Percentiles rank a stretch among this genome's conserved stretches.
These are phyloP conservation scores for Noctua pronuba DNA, from an alignment of 2,888 invertebrate genomes.

Conservation along the genomic window DNA sequence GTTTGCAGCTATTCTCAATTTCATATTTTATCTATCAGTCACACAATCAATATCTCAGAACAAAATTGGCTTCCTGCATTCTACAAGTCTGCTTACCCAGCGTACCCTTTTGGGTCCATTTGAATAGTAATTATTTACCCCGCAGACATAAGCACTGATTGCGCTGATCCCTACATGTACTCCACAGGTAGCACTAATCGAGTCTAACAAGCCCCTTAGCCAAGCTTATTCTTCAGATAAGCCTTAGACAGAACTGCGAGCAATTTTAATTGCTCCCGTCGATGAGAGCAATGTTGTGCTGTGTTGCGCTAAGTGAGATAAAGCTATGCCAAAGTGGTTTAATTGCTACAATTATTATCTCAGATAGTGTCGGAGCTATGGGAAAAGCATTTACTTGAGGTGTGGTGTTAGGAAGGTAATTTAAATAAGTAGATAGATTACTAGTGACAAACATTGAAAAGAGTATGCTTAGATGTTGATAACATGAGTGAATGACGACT, in stretches of 20 bases:
- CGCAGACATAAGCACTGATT: conserved; percentile 9
- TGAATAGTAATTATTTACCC: conserved; percentile 16
- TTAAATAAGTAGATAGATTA: background rate
- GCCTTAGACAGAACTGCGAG: conserved; percentile 42
- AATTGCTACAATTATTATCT: conserved; percentile 44
- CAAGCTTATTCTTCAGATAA: conserved; percentile 49
- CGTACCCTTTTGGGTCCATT: background rate
- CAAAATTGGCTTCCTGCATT: background rate
- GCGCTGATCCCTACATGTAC: conserved; percentile 13
- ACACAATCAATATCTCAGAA: background rate
- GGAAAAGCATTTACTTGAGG: conserved; percentile 3
- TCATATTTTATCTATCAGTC: too few species aligned
- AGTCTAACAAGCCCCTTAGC: conserved; percentile 41
- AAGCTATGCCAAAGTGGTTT: conserved; percentile 20
- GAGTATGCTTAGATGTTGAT: background rate
- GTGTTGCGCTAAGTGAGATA: conserved; percentile 28
- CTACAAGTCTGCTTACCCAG: background rate
- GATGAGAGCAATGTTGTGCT: conserved; percentile 28
- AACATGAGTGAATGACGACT: background rate
- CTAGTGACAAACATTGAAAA: background rate
- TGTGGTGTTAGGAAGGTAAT: conserved; percentile 12
- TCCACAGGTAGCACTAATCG: conserved; percentile 19
- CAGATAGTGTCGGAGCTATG: conserved; percentile 34
- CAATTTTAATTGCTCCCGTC: conserved; percentile 47
- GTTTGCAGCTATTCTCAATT: too few species aligned